Base-by-base conservation (phyloP, 2,888 invertebrate genomes). In the Syrista parreyssii region DNA sequence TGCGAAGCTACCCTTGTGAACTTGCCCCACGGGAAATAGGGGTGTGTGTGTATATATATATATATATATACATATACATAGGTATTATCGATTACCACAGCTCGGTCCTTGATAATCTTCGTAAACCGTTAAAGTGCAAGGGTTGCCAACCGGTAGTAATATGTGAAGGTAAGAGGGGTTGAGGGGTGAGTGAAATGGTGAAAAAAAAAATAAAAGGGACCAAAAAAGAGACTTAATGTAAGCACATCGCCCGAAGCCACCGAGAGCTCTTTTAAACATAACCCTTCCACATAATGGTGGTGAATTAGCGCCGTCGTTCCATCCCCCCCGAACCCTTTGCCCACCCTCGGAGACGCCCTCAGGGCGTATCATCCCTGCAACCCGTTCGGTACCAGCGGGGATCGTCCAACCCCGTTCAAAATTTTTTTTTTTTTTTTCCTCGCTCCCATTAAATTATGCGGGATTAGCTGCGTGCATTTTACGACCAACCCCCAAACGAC, bases 401-500 rank as follows among this genome's bases (percentile, higher is more conserved):
- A 40, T 40, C 40, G 15, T 15, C 40, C 40, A 15, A 40, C 75
- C 79, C 79, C 73, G 78, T 75, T 79, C 73, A 79, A 81, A 81
- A 40, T 12, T 15, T 1, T 11, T 11, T 35, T 40, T 15, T 40
- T 40, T 15, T 83, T 82, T 84, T 81, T 83, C 82, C 82, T 80
- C 82, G 75, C 76, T 76, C 83, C 83, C 82, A 85, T 85, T 84
- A 85, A 86, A 86, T 86, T 85, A 84, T 83, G 80, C 76, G 77
- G 85, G 86, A 87, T 88, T 87, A 86, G 84, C 84, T 82, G 82
- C 82, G 82, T 85, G 84, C 83, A 82, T 84, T 88, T 88, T 87
- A 87, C 83, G 87, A 86, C 84, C 82, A 82, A 73, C 40, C 40
- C 40, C 78, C 82, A 81, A 85, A 83, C 83, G 84, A 80, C 82